Evolutionary conservation across 1,140 invertebrate species (phyloP).

Genomic region (Papilio helenus): DNA sequence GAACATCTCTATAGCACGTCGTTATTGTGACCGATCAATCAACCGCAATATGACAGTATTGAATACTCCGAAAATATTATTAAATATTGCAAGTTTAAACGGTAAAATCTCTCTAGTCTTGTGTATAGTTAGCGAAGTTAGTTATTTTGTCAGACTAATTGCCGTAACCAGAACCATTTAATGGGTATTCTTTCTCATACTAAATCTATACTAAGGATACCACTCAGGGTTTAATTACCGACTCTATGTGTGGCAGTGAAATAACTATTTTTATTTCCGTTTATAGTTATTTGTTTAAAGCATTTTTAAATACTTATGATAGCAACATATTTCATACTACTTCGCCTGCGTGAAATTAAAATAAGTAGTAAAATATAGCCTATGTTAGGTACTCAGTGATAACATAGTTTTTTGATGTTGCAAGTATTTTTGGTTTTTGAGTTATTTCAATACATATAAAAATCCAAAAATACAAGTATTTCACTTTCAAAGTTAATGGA

Average conservation of each 20-base stretch:
- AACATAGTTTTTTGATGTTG: too few relatives aligned
- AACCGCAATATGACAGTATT: slow-evolving; percentile 8
- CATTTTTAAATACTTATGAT: neutral
- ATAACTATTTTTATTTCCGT: neutral
- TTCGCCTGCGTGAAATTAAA: too few relatives aligned
- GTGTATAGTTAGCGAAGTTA: too few relatives aligned
- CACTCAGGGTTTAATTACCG: too few relatives aligned
- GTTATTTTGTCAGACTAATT: too few relatives aligned
- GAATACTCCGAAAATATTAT: neutral
- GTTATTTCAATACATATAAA: too few relatives aligned
- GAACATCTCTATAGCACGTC: neutral
- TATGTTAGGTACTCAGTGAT: too few relatives aligned
- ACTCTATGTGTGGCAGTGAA: neutral
- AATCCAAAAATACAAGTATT: too few relatives aligned
- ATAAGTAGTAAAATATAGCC: too few relatives aligned
- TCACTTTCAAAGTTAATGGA: neutral
- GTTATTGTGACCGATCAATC: slow-evolving; percentile 3
- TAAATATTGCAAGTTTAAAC: neutral
- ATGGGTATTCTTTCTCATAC: neutral
- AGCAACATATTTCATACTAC: neutral
- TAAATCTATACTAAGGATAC: too few relatives aligned
- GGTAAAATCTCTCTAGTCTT: neutral
- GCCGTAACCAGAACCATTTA: too few relatives aligned
- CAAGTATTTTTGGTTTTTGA: too few relatives aligned
- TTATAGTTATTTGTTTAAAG: neutral